These are phyloP conservation scores for Morpho helenor DNA, from an alignment of 2,888 invertebrate genomes.

Conservation along the genomic window DNA sequence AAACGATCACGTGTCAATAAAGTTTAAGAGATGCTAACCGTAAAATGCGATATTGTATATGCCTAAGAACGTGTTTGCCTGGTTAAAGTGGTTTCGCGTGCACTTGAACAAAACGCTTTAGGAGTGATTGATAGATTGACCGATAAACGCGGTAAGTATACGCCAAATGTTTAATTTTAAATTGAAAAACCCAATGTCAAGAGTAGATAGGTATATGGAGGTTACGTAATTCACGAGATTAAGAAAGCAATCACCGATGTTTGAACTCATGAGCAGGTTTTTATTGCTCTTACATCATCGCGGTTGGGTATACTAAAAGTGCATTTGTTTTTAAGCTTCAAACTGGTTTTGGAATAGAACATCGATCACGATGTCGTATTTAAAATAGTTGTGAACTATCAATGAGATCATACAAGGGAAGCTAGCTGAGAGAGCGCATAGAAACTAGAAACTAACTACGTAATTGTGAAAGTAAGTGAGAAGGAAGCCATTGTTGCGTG, in stretches of 20 bases:
- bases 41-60: neutral
- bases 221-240: slow-evolving; percentile 12
- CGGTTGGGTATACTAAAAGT: slow-evolving; percentile 3
- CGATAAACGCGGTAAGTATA: slow-evolving; percentile 31
- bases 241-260: slow-evolving; percentile 2
- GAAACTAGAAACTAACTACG: slow-evolving; percentile 47
- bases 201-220: slow-evolving; percentile 18
- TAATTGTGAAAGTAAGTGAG: slow-evolving; percentile 70
- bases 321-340: slow-evolving; percentile 2
- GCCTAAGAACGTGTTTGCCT: slow-evolving; percentile 31
- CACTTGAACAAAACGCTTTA: slow-evolving; percentile 31
- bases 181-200: slow-evolving; percentile 33
- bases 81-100: slow-evolving; percentile 33
- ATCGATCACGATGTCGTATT: neutral
- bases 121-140: slow-evolving; percentile 33
- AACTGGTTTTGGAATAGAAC: slow-evolving; percentile 7
- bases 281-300: slow-evolving; percentile 3
- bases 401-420: neutral
- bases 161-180: slow-evolving; percentile 20
- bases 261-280: slow-evolving; percentile 10
- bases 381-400: neutral
- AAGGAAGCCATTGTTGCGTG: slow-evolving; percentile 55
- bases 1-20: neutral
- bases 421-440: slow-evolving; percentile 23
- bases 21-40: too few species aligned